Evolutionary conservation across 2,888 invertebrate species (phyloP).

Genomic region (Heliothis peltigera): DNA sequence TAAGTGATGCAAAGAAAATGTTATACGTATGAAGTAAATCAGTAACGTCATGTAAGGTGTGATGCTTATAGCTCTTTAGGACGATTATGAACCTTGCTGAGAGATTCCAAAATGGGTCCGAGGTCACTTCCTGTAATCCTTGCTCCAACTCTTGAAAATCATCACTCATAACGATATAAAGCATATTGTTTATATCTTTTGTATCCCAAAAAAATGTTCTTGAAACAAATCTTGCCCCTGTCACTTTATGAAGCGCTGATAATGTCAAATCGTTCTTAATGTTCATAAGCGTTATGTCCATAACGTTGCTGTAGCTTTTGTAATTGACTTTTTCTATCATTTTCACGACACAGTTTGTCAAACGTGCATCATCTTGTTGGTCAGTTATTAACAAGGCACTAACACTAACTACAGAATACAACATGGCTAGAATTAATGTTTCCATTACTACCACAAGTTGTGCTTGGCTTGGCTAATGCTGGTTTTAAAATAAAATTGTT

Average conservation of each 20-base stretch:
- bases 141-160: conserved; percentile 58
- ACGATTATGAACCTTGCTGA: conserved; percentile 66
- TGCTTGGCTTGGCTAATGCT: not conserved
- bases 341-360: conserved; percentile 56
- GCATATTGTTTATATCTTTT: conserved; percentile 46
- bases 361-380: not conserved
- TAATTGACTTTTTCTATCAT: conserved; percentile 48
- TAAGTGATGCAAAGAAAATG: conserved; percentile 27
- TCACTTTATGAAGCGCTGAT: conserved; percentile 54
- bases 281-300: conserved; percentile 64
- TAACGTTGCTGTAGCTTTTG: conserved; percentile 7
- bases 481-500: not conserved
- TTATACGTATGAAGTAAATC: conserved; percentile 50
- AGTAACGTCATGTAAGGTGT: conserved; percentile 49
- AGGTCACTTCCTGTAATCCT: conserved; percentile 51
- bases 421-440: not conserved
- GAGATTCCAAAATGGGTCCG: conserved; percentile 67
- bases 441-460: conserved; percentile 15
- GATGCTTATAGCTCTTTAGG: conserved; percentile 47
- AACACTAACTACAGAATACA: conserved; percentile 2
- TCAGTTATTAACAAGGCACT: conserved; percentile 25
- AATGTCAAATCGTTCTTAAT: conserved; percentile 55
- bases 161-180: conserved; percentile 62
- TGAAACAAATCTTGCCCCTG: conserved; percentile 57
- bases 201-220: conserved; percentile 55